Evolutionary conservation across 2,888 invertebrate genomes (phyloP), one percentile per base, ranked within the genome.

Genomic region (Himalopsyche japonica): DNA sequence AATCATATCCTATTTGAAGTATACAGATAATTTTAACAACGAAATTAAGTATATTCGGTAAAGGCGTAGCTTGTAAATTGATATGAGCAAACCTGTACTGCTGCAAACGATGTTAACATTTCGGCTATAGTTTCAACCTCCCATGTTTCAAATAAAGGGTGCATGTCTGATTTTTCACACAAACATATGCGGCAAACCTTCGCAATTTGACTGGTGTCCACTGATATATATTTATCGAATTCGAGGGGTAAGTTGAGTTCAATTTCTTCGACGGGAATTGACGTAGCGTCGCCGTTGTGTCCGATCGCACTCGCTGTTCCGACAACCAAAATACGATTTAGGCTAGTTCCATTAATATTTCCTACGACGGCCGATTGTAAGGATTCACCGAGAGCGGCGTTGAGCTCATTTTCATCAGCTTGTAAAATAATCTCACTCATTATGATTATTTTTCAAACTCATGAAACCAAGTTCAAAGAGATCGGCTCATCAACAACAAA

Each of bases 141-240:
- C 81, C 90, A 89, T 84, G 89, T 88, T n/a, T 88, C 88, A 70
- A 89, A 88, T 83, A 90, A 87, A 2, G 92, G 89, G 87, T 89
- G 88, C 88, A 92, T 89, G 24, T 89, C 88, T 87, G 89, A 49
- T 88, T 89, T 86, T 88, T 89, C 87, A 85, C 87, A 85, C 88
- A 93, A 88, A 88, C 93, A 93, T 86, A 92, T 90, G 84, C 93
- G 89, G 87, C 93, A 93, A 81, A 92, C 88, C 79, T 85, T 85
- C 15, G 77, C 48, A 57, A 85, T 85, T 47, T 83, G 85, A n/a
- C 79, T 82, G 24, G 85, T 77, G 18, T 86, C 86, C 18, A 84
- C 48, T 5, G 86, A 84, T 30, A 86, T 80, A 34, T 82, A 84
- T 78, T 86, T 86, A 57, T 86, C 84, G 30, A 86, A 82, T 48